Conservation (phyloP, 2,797 vertebrate genomes). For the Tadarida brasiliensis region DNA sequence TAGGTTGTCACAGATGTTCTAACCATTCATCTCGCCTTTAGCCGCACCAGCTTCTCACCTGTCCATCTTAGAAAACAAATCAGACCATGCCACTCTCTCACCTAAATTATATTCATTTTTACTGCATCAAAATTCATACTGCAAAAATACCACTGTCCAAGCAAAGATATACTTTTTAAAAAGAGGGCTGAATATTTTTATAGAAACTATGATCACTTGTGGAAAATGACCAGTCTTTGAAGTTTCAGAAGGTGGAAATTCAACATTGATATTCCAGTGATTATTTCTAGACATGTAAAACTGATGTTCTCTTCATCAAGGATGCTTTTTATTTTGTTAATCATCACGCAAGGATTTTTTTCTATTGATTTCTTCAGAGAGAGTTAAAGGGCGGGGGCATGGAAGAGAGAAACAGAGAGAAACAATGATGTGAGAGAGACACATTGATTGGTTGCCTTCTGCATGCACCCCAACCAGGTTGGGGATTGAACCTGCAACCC, state of each 20-base stretch:
- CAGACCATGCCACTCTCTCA: not conserved
- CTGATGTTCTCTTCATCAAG: not conserved
- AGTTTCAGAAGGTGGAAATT: conserved; percentile 50
- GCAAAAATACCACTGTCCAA: not conserved
- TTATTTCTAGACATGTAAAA: conserved; percentile 59
- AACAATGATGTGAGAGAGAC: too few relatives aligned
- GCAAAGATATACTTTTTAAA: not conserved
- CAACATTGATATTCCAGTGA: not conserved
- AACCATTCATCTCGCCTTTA: not conserved
- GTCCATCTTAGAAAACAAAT: not conserved
- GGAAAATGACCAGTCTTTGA: not conserved
- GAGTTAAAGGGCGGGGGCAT: too few relatives aligned
- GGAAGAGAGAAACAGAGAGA: too few relatives aligned
- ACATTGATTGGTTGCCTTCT: too few relatives aligned
- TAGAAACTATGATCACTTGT: not conserved
- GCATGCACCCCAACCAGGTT: too few relatives aligned
- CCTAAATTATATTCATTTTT: conserved; percentile 63
- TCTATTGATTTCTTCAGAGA: too few relatives aligned
- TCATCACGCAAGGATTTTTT: too few relatives aligned
- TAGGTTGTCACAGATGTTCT: not conserved
- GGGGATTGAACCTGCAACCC: too few relatives aligned
- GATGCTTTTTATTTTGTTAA: not conserved
- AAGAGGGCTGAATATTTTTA: not conserved
- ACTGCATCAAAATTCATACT: conserved; percentile 65
- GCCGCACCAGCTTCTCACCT: not conserved